Percentiles rank a stretch among this genome's conserved stretches.
phyloP scores from a whole-genome alignment of 2,888 invertebrate genomes.

The Agriopis leucophaearia region DNA sequence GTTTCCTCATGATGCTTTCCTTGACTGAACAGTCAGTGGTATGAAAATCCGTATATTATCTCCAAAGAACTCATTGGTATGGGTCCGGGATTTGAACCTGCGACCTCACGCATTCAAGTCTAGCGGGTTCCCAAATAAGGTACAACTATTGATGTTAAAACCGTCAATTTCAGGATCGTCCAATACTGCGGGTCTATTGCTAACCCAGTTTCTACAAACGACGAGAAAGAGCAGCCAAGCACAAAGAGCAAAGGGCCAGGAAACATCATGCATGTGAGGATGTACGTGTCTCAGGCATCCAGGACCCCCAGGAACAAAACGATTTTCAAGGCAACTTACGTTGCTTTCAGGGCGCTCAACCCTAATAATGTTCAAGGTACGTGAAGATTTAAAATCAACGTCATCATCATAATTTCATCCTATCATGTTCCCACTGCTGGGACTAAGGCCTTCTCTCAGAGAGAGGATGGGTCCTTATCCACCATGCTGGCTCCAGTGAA shows the following conservation, averaged over 20 bases:
- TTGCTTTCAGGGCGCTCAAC: conserved; percentile 87
- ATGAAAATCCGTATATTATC: no score
- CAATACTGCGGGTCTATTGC: conserved; percentile 96
- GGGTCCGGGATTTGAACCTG: no score
- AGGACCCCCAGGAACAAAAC: conserved; percentile 77
- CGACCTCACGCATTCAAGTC: no score
- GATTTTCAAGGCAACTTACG: conserved; percentile 90
- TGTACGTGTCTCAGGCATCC: conserved; percentile 88
- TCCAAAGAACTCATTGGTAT: no score
- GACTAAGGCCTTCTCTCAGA: no score
- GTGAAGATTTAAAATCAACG: conserved; percentile 80
- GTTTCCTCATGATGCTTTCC: no score
- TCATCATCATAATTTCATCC: no score
- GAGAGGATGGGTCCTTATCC: no score
- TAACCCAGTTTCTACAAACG: conserved; percentile 89
- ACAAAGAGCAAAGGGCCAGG: conserved; percentile 61
- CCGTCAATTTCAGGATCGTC: conserved; percentile 77
- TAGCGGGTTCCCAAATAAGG: no score
- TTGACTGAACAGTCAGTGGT: no score
- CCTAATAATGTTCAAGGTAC: conserved; percentile 58
- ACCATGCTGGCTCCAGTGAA: no score
- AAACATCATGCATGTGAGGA: conserved; percentile 90
- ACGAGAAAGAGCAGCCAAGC: conserved; percentile 36
- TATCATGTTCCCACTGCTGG: no score
- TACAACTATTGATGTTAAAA: background rate